Conservation (phyloP, 2,113 vertebrate genomes). For the Myotis lucifugus region DNA sequence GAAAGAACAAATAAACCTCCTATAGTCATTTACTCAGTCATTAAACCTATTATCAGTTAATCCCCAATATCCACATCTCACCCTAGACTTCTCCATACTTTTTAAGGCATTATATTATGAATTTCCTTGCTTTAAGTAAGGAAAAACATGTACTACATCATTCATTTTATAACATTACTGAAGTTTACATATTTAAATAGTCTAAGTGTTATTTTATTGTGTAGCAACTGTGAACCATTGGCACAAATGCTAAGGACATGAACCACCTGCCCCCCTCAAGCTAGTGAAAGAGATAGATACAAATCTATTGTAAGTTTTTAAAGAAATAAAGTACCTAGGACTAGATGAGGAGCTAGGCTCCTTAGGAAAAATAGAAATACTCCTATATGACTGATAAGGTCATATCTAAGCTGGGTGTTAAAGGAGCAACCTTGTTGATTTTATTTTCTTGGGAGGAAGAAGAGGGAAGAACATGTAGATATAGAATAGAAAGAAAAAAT, state of each 20-base stretch:
- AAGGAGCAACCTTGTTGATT: neutral
- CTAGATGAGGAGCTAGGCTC: neutral
- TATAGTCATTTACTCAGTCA: neutral
- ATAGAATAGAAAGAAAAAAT: neutral
- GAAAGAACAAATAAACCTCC: neutral
- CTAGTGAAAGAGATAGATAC: neutral
- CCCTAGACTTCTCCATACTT: neutral
- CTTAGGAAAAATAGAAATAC: neutral
- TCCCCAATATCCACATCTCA: neutral
- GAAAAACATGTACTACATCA: neutral
- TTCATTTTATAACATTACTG: neutral
- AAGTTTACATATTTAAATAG: neutral
- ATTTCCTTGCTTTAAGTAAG: slow-evolving; percentile 33
- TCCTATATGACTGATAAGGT: neutral
- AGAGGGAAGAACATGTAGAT: neutral
- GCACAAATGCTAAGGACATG: neutral
- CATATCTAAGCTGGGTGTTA: neutral
- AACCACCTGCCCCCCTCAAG: neutral
- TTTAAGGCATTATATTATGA: neutral
- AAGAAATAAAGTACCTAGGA: neutral
- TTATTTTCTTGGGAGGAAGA: neutral
- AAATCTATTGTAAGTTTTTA: neutral
- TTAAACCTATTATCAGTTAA: neutral
- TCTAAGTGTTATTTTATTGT: neutral
- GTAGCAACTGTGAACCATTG: neutral